Evolutionary conservation across 2,113 vertebrate genomes (phyloP), one percentile per base, ranked within the genome.

Genomic region (Mola mola): DNA sequence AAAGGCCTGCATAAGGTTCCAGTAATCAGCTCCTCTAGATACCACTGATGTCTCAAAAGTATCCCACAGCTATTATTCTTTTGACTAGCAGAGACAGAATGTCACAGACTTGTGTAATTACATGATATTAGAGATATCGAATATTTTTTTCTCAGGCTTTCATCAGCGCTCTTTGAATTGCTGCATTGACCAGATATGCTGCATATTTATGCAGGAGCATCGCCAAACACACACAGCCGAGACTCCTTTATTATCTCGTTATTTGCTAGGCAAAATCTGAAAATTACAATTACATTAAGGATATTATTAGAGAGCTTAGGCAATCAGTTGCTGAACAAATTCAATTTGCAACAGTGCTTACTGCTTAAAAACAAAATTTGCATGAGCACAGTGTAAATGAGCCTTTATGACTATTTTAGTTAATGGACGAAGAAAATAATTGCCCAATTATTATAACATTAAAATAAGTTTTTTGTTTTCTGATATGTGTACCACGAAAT

Each of bases 81-180:
- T 13, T 29, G 37, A 57, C 40, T 60, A 8, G 2, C 22, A 6
- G 17, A 22, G 34, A 34, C 33, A 43, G 6, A 48, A 22, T 66
- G 34, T 46, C 17, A 21, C 11, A 4, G 17, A 21, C 21, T 64
- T 43, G 36, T 70, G 38, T 72, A 71, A 79, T 73, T 38, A 49
- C 47, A 63, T 22, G 3, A 66, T 60, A 36, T 57, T 49, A 58
- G 47, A 77, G 21, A 48, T 73, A 81, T 83, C 47, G 79, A 75
- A 79, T 60, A 24, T 25, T 60, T 57, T 64, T 46, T 52, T 66
- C 40, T 5, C 0, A 2, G 28, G 8, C 19, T 79, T 66, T 51
- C 26, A 64, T 61, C 60, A n/a, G 47, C 16, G 51, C 21, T 16
- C 28, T 34, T 55, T 59, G 47, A 59, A 25, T 22, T 20, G 37